Evolutionary conservation across 2,888 invertebrate species (phyloP).

Genomic region (Ditylenchus weischeri): DNA sequence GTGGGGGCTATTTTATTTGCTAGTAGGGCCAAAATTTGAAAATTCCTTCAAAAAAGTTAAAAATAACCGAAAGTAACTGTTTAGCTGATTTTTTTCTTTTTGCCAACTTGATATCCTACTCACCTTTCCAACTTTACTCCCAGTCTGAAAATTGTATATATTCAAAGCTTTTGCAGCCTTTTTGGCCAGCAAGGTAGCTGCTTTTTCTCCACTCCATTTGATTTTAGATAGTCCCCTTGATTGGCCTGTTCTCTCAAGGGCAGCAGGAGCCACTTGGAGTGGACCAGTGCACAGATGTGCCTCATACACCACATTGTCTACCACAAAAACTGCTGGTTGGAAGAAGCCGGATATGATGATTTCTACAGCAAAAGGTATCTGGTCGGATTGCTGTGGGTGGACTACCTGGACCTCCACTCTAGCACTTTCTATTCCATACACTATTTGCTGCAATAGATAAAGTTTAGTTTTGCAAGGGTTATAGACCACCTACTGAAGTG

Average conservation of each 20-base stretch:
- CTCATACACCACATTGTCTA: neutral
- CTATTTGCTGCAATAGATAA: neutral
- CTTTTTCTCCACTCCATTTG: no score
- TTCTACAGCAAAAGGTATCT: neutral
- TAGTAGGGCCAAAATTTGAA: no score
- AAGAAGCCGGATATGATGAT: neutral
- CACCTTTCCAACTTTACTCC: neutral
- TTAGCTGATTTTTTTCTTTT: neutral
- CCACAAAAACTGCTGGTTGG: neutral
- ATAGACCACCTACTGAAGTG: constrained; percentile 29
- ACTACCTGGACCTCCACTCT: neutral
- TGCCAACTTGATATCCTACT: neutral
- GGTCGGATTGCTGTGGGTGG: neutral
- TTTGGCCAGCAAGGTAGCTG: no score
- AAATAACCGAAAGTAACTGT: no score
- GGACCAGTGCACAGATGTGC: neutral
- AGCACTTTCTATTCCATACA: neutral
- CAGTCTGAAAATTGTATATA: neutral
- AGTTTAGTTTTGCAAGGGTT: no score
- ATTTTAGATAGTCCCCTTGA: no score
- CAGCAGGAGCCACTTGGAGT: no score
- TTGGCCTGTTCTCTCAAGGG: no score
- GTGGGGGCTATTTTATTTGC: no score
- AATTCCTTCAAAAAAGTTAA: no score
- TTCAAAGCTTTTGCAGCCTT: no score